Conservation (phyloP, 1,140 invertebrate species). For the Drosophila repleta region DNA sequence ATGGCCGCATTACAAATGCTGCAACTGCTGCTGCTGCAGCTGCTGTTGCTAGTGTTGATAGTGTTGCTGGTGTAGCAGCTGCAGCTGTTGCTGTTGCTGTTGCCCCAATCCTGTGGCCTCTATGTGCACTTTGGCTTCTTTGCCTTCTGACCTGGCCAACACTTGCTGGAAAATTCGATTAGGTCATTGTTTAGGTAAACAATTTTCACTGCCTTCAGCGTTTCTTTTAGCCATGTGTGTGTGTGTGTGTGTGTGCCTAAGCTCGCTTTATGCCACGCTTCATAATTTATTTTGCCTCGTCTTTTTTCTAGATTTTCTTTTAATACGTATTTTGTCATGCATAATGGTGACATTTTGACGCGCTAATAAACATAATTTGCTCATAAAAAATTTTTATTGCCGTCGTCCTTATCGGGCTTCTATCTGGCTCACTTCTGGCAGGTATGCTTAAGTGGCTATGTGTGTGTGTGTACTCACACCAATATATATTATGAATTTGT, state of each 20-base stretch:
- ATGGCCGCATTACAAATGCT: conserved; percentile 54
- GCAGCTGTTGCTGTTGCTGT: conserved; percentile 11
- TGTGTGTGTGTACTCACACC: conserved; percentile 28
- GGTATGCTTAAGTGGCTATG: conserved; percentile 12
- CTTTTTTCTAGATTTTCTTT: conserved; percentile 41
- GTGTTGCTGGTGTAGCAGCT: conserved; percentile 1
- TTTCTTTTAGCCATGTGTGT: conserved; percentile 17
- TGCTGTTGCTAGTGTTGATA: neutral
- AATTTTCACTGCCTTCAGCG: conserved; percentile 2
- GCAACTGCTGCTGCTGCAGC: conserved; percentile 15
- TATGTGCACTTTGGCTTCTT: conserved; percentile 36
- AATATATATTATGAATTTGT: conserved; percentile 20
- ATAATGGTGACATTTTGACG: conserved; percentile 80
- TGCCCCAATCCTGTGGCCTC: conserved; percentile 19
- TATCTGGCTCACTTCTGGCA: conserved; percentile 57
- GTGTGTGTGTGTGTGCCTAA: neutral
- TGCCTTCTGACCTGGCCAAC: conserved; percentile 57
- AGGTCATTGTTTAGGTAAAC: neutral
- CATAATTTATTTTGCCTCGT: conserved; percentile 57
- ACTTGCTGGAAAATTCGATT: conserved; percentile 14
- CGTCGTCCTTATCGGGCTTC: conserved; percentile 45
- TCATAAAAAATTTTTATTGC: conserved; percentile 77
- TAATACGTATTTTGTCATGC: conserved; percentile 72
- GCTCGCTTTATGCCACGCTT: conserved; percentile 44
- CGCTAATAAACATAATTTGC: conserved; percentile 82